Conservation (phyloP, 1,140 invertebrate species). For the Tetramorium simillimum region DNA sequence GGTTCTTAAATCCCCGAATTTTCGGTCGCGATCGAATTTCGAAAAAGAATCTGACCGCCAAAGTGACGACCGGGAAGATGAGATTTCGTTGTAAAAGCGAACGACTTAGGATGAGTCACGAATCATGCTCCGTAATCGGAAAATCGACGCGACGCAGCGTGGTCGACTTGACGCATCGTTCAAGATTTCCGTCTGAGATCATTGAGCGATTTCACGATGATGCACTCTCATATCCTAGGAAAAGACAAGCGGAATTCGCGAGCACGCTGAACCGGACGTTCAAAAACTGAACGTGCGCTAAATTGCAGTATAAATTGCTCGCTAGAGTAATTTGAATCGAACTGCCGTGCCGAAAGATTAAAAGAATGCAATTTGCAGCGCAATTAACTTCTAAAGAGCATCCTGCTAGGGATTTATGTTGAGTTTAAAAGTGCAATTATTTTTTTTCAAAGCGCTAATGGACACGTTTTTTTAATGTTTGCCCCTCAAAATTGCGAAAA, state of each 20-base stretch:
- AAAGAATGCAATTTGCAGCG: slow-evolving; percentile 26
- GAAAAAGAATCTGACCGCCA: background rate
- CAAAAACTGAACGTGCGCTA: slow-evolving; percentile 2
- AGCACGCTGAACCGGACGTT: background rate
- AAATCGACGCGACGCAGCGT: background rate
- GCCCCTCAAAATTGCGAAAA: background rate
- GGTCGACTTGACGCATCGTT: background rate
- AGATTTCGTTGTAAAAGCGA: background rate
- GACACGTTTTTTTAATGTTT: background rate
- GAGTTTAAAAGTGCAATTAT: background rate
- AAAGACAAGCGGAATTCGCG: background rate
- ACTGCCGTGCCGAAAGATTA: slow-evolving; percentile 14
- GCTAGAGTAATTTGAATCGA: slow-evolving; percentile 8
- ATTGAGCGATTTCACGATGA: slow-evolving; percentile 2
- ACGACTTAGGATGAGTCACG: background rate
- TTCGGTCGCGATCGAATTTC: background rate
- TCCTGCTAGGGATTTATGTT: background rate
- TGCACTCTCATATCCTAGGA: background rate
- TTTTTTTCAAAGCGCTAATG: background rate
- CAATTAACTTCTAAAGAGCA: slow-evolving; percentile 16
- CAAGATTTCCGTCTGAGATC: background rate
- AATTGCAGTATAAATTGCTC: slow-evolving; percentile 45
- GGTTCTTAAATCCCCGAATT: background rate
- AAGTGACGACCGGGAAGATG: background rate
- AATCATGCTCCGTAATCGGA: background rate